Conservation (phyloP, 1,140 invertebrate species). For the Bombus superbus region DNA sequence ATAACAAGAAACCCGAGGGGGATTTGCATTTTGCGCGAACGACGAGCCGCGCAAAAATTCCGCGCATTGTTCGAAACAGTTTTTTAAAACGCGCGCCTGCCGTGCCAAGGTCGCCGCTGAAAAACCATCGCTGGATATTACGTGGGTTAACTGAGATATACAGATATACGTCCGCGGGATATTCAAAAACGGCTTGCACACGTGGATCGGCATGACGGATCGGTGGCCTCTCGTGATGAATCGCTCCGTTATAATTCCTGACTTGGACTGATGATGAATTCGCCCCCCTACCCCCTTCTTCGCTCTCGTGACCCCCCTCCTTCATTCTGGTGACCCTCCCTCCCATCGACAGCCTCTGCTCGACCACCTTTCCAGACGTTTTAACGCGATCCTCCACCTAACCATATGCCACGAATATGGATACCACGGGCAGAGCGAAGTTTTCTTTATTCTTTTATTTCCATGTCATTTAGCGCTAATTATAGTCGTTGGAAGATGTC, state of each 20-base stretch:
- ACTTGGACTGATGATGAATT: slow-evolving; percentile 81
- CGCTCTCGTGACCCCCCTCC: slow-evolving; percentile 50
- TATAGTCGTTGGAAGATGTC: no score
- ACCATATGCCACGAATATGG: slow-evolving; percentile 31
- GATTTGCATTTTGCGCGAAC: slow-evolving; percentile 40
- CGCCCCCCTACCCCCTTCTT: slow-evolving; percentile 47
- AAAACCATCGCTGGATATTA: slow-evolving; percentile 59
- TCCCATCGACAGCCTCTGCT: slow-evolving; percentile 4
- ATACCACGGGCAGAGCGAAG: neutral
- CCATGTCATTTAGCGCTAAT: no score
- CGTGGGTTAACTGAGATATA: slow-evolving; percentile 66
- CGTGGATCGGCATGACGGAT: slow-evolving; percentile 79
- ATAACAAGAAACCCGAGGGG: slow-evolving; percentile 1
- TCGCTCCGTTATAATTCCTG: slow-evolving; percentile 80
- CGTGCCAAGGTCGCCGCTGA: slow-evolving; percentile 53
- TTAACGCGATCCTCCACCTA: slow-evolving; percentile 64
- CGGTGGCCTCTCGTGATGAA: slow-evolving; percentile 78
- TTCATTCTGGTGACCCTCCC: slow-evolving; percentile 40
- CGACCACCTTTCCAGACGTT: slow-evolving; percentile 52
- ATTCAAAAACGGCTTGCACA: slow-evolving; percentile 70
- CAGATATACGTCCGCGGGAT: slow-evolving; percentile 66
- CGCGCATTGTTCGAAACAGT: slow-evolving; percentile 21
- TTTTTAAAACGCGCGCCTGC: slow-evolving; percentile 31
- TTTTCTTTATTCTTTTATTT: neutral
- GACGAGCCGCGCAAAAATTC: slow-evolving; percentile 25